Base-by-base conservation (phyloP, 2,888 invertebrate species). In the Melolontha melolontha region DNA sequence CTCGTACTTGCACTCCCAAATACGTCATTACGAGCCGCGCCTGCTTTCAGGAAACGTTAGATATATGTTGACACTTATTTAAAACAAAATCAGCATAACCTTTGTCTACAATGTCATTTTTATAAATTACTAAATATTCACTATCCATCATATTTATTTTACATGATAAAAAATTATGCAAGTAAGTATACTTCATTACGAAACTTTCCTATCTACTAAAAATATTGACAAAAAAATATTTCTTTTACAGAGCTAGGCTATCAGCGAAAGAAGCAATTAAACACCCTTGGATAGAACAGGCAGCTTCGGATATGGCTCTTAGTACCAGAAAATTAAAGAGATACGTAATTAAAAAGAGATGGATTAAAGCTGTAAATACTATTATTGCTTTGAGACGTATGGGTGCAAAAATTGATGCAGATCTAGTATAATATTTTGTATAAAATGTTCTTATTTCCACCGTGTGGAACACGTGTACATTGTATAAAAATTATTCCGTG, bases 321-420 rank as follows among this genome's bases (percentile, higher is more conserved):
- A 91, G 90, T 76, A 96, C 92, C 81, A 89, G 90, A 29, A 92
- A 94, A 80, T 85, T 96, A 74, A 94, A 93, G 82, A 86, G 94
- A 71, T 96, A 95, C 82, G 95, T 96, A 70, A 95, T 94, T 83
- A 92, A 94, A 84, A 91, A 94, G 80, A 88, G 95, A 51, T 96
- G 96, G 96, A 90, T 93, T 75, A 95, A 95, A 83, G 95, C 93
- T 0, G 93, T 95, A 39, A 91, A 95, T 73, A 94, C 93, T 2
- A 94, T 96, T 76, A 88, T 95, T 72, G 96, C 96, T 1, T 85
- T 96, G 55, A 90, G 88, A 78, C 84, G 96, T 76, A 95, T 96
- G 95, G 95, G 95, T 5, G 93, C 92, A 39, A 92, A 90, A 80
- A 89, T 93, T 71, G 89, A 91, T 74, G 83, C 84, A n/a, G 84